Evolutionary conservation across 2,113 vertebrate species (phyloP), one percentile per base, ranked within the genome.

Genomic region (Actenoides lindsayi): DNA sequence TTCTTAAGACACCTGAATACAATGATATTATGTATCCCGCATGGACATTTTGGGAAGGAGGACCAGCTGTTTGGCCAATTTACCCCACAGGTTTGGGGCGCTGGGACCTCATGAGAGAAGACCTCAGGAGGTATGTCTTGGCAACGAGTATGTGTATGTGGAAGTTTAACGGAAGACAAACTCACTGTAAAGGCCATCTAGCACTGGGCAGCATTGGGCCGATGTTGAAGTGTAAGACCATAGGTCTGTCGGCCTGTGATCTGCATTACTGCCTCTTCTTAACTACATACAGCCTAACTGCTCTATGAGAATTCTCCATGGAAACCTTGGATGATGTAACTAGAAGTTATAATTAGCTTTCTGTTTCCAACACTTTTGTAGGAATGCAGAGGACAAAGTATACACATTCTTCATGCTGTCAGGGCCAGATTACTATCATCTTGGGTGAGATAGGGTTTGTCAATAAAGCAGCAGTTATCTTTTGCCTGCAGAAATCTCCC

Each of bases 41-140:
- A 3, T 99, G 99, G 99, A 99, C 99, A 0, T 99, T 99, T 93
- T 99, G 99, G 99, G 99, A 99, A 98, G 99, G 99, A 20, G 99
- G 99, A 20, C 99, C 99, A 10, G 99, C 99, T 41, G 99, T 99
- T 92, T 99, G 99, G 99, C 99, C 99, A 63, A 99, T 99, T 95
- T 99, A 99, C 81, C 99, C 99, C 50, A 99, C 98, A 16, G 99
- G 99, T 81, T 98, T 99, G 75, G 99, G 99, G 42, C 98, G 99
- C 82, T 99, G 99, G 99, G 99, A 99, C 91, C 98, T 99, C 69
- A 99, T 99, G 98, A 99, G 99, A 95, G 98, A 99, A 33, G 98
- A 99, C 42, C 98, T 99, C 65, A 93, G 97, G 97, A 99, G 98
- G 99, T 99, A 98, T 6, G 97, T 97, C 93, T 76, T 50, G 76